These are phyloP conservation scores for Passerina amoena DNA, from an alignment of 2,113 vertebrate species.

Conservation along the genomic window DNA sequence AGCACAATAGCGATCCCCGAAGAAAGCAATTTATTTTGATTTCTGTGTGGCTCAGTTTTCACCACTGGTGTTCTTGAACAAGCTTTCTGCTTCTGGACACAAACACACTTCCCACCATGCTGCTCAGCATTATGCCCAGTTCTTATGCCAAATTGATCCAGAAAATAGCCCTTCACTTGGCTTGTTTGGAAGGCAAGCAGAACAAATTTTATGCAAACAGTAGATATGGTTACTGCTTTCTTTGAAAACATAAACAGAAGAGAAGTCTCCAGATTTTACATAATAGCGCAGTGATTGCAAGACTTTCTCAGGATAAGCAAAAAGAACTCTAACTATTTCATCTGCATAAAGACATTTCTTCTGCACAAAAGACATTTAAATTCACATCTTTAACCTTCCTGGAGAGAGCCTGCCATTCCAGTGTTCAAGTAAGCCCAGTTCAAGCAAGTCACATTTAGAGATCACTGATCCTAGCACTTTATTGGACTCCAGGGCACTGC, in stretches of 20 bases:
- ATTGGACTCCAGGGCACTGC: not conserved
- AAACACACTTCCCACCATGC: not conserved
- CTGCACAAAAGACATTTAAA: not conserved
- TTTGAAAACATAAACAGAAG: not conserved
- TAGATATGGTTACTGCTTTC: not conserved
- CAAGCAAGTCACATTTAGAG: not conserved
- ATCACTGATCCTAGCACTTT: not conserved
- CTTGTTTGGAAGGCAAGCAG: not conserved
- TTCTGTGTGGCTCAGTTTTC: not conserved
- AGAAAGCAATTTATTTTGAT: not conserved
- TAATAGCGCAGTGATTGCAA: not conserved
- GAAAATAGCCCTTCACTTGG: slow-evolving; percentile 6
- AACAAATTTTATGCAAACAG: not conserved
- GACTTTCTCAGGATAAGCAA: not conserved
- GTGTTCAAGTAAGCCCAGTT: not conserved
- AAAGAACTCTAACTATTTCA: not conserved
- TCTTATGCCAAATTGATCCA: not conserved
- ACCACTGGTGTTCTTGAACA: not conserved
- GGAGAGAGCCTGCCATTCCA: not conserved
- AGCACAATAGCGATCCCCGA: accelerated
- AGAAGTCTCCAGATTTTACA: not conserved
- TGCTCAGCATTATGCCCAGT: not conserved
- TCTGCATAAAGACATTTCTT: not conserved
- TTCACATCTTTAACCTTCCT: not conserved
- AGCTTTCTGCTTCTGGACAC: not conserved